phyloP scores from a whole-genome alignment of 2,888 invertebrate genomes.

The Ceramica pisi region DNA sequence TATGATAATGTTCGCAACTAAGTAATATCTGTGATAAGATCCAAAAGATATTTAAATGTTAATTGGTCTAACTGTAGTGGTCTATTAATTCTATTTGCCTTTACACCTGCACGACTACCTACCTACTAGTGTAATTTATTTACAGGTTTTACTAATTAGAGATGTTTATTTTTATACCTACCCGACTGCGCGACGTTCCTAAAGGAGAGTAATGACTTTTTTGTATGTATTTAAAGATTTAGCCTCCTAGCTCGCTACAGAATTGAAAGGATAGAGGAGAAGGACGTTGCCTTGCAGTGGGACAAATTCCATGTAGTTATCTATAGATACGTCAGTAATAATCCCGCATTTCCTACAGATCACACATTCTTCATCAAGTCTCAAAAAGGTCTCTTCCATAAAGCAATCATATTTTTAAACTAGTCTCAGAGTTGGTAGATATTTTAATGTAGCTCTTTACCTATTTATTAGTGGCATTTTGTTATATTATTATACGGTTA shows the following conservation, averaged over 20 bases:
- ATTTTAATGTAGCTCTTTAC: background rate
- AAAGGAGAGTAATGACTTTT: too few relatives aligned
- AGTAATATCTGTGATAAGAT: conserved; percentile 38
- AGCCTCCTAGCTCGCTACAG: background rate
- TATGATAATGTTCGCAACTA: conserved; percentile 55
- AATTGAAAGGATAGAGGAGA: background rate
- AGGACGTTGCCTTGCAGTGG: background rate
- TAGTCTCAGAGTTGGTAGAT: background rate
- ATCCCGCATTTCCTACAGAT: background rate
- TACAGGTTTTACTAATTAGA: conserved; percentile 7
- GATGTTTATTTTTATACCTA: background rate
- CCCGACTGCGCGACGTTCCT: too few relatives aligned
- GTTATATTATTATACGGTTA: background rate
- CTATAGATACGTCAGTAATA: too few relatives aligned
- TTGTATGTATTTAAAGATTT: too few relatives aligned
- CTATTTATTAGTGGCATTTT: background rate
- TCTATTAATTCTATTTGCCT: conserved; percentile 35
- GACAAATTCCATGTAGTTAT: background rate
- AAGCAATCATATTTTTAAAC: background rate
- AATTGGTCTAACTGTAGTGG: conserved; percentile 51
- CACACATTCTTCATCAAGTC: background rate
- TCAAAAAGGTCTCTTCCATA: background rate
- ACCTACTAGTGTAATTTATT: conserved; percentile 13
- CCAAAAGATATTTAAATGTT: conserved; percentile 53
- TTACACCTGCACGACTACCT: conserved; percentile 30